Conservation (phyloP, 2,888 invertebrate genomes). For the Ditylenchus weischeri region DNA sequence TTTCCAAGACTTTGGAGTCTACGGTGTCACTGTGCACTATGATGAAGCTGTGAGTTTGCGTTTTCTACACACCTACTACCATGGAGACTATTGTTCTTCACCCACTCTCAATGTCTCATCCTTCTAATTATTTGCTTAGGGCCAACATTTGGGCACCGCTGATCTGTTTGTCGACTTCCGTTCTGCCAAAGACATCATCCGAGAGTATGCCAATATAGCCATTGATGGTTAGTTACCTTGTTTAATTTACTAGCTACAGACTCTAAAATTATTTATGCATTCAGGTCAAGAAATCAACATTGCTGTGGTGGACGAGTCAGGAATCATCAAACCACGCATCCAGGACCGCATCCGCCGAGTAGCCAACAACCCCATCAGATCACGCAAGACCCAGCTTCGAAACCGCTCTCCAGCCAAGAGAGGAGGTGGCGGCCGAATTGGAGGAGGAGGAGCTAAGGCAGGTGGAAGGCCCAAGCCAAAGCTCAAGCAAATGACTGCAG, state of each 20-base stretch:
- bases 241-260: neutral
- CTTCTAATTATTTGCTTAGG: neutral
- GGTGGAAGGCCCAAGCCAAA: neutral
- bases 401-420: slow-evolving; percentile 6
- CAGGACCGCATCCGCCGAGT: slow-evolving; percentile 49
- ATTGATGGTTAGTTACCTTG: slow-evolving; percentile 24
- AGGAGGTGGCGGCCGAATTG: slow-evolving; percentile 14
- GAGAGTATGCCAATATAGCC: slow-evolving; percentile 25
- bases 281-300: slow-evolving; percentile 28
- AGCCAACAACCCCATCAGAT: slow-evolving; percentile 38
- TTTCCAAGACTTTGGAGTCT: slow-evolving; percentile 27
- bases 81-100: no score
- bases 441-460: slow-evolving; percentile 8
- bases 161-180: slow-evolving; percentile 19
- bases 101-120: no score
- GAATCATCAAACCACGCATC: slow-evolving; percentile 9
- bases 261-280: neutral
- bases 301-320: slow-evolving; percentile 21
- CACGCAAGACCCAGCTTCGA: slow-evolving; percentile 1
- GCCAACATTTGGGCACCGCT: slow-evolving; percentile 25
- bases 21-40: slow-evolving; percentile 27
- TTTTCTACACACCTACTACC: neutral
- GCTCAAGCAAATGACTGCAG: slow-evolving; percentile 18
- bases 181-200: slow-evolving; percentile 20
- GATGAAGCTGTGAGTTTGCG: slow-evolving; percentile 16